Evolutionary conservation across 2,797 vertebrate genomes (phyloP), one percentile per base, ranked within the genome.

Genomic region (Pachyuromys duprasi): DNA sequence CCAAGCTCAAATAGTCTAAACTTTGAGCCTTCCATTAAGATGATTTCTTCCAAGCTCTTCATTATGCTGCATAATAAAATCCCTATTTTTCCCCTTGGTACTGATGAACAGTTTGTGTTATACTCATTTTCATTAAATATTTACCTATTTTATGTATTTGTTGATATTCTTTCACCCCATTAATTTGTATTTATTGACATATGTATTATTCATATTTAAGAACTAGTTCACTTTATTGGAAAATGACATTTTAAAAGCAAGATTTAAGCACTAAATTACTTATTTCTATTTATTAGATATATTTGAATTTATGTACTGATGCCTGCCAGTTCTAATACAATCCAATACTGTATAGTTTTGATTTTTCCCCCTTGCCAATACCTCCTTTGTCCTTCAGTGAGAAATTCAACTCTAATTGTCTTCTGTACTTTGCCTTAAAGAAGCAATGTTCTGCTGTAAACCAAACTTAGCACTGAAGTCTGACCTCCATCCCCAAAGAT

Each of bases 251-350:
- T 74, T 17, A 75, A 89, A 93, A 36, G 2, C 12, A 84, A 91
- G 65, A 95, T 74, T 24, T 91, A 83, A 20, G 26, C 28, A 82
- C 36, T 74, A 86, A 18, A 33, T n/a, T 2, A 42, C 36, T 83
- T 79, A 88, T 75, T 80, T 91, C 49, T 95, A 55, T 76, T 79
- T 60, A 91, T 91, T 91, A 74, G 55, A 45, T 75, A 20, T 74
- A 70, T 94, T 45, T 90, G 33, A 79, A 76, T 86, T 76, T 45
- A 86, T 49, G 39, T 8, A 39, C 28, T 9, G n/a, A 49, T 76
- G 36, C 6, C 9, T n/a, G 18, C 7, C 7, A 74, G 42, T 84
- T 93, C 39, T 62, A 91, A 33, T 67, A 8, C 20, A 83, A 39
- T 72, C 31, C 31, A 80, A n/a, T 80, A 80, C 45, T 91, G 1